Percentiles rank a stretch among this genome's conserved stretches.
These are phyloP conservation scores for Augiades crinisus DNA, from an alignment of 2,888 invertebrate species.

Conservation along the genomic window DNA sequence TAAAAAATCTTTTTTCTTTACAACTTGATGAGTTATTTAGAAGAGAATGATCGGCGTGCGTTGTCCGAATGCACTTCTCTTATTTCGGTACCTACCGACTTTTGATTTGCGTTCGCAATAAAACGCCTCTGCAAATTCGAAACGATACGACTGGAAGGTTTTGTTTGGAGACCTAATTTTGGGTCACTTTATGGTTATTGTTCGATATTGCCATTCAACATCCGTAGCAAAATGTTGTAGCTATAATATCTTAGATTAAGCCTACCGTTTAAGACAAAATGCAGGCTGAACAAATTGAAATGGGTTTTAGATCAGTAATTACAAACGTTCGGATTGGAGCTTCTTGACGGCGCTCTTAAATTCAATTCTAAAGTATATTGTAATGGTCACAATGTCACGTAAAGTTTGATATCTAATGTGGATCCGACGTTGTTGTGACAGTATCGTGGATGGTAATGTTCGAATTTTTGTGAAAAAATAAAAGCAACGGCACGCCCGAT, in stretches of 20 bases:
- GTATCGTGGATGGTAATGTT: slow-evolving; percentile 40
- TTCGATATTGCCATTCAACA: slow-evolving; percentile 9
- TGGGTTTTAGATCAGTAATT: no score
- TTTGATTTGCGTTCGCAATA: slow-evolving; percentile 29
- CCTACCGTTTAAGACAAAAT: no score
- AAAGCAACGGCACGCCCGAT: slow-evolving; percentile 41
- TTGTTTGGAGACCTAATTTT: slow-evolving; percentile 11
- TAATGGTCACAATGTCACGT: slow-evolving; percentile 39
- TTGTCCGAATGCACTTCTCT: slow-evolving; percentile 44
- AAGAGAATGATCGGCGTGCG: slow-evolving; percentile 31
- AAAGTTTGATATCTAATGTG: slow-evolving; percentile 54
- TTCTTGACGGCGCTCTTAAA: slow-evolving; percentile 40
- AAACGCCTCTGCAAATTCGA: slow-evolving; percentile 29
- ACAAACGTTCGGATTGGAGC: slow-evolving; percentile 39
- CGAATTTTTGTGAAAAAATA: slow-evolving; percentile 41
- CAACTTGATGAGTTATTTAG: slow-evolving; percentile 50
- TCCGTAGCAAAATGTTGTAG: background rate
- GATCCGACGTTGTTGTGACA: slow-evolving; percentile 45
- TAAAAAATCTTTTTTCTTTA: slow-evolving; percentile 37
- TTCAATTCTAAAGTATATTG: slow-evolving; percentile 49
- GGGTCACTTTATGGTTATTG: slow-evolving; percentile 18
- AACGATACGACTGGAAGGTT: slow-evolving; percentile 1
- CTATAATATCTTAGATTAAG: slow-evolving; percentile 23
- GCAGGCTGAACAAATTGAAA: no score
- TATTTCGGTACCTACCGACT: slow-evolving; percentile 21